Evolutionary conservation across 2,797 vertebrate genomes (phyloP).

Genomic region (Melanotaenia pygmaea): DNA sequence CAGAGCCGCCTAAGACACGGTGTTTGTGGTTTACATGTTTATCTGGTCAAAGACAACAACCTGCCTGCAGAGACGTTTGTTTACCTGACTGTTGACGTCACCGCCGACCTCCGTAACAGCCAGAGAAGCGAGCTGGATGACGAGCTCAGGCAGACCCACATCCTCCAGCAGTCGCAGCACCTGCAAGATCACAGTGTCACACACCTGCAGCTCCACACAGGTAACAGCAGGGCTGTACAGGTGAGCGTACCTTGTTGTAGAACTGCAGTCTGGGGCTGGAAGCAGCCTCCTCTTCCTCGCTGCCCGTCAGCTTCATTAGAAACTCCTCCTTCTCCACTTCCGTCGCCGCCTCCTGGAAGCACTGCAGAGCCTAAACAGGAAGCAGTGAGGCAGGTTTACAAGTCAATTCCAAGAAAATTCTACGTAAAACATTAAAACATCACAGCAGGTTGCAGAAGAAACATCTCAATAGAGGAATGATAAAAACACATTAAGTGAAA

Average conservation of each 20-base stretch:
- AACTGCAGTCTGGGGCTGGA: slow-evolving; percentile 87
- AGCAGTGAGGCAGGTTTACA: too few species aligned
- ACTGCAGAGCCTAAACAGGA: slow-evolving; percentile 87
- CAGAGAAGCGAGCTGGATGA: slow-evolving; percentile 89
- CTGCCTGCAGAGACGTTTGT: too few species aligned
- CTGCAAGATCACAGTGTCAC: slow-evolving; percentile 66
- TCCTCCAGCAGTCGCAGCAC: slow-evolving; percentile 91
- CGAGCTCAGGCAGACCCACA: slow-evolving; percentile 89
- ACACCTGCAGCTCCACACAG: neutral
- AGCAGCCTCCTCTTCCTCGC: slow-evolving; percentile 84
- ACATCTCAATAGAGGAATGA: too few species aligned
- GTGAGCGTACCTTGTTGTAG: slow-evolving; percentile 88
- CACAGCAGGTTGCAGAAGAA: too few species aligned
- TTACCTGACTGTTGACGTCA: slow-evolving; percentile 87
- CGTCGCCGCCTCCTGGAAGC: slow-evolving; percentile 90
- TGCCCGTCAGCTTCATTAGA: slow-evolving; percentile 85
- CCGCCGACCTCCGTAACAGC: slow-evolving; percentile 87
- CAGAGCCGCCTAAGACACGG: slow-evolving; percentile 87
- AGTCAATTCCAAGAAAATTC: too few species aligned
- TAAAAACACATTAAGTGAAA: too few species aligned
- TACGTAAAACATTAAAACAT: too few species aligned
- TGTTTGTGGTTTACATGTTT: neutral
- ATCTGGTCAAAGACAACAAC: too few species aligned
- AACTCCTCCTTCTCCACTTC: slow-evolving; percentile 96
- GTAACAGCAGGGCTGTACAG: neutral